Percentiles rank a stretch among this genome's conserved stretches.
These are phyloP conservation scores for Oligia latruncula DNA, from an alignment of 2,888 invertebrate genomes.

Conservation along the genomic window DNA sequence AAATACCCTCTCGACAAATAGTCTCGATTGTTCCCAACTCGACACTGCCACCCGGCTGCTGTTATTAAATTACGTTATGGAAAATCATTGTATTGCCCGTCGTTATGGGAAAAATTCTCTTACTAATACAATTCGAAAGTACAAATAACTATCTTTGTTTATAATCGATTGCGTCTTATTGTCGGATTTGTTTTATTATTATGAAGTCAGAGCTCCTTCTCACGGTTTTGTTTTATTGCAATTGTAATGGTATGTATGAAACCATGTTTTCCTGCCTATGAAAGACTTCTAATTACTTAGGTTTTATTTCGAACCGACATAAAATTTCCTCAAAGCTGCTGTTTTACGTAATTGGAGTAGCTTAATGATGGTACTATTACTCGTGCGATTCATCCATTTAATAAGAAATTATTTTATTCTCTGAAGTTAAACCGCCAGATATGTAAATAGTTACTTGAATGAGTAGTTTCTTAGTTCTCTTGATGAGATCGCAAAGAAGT, in stretches of 20 bases:
- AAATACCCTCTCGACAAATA: constrained; percentile 70
- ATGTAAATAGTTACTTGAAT: constrained; percentile 19
- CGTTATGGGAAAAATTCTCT: constrained; percentile 64
- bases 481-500: constrained; percentile 31
- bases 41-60: constrained; percentile 57
- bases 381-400: constrained; percentile 50
- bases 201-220: constrained; percentile 59
- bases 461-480: constrained; percentile 33
- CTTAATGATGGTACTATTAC: constrained; percentile 37
- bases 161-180: constrained; percentile 58
- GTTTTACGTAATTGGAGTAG: constrained; percentile 27
- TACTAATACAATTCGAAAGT: constrained; percentile 54
- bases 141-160: constrained; percentile 56
- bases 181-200: constrained; percentile 55
- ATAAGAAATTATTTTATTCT: constrained; percentile 44
- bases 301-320: constrained; percentile 8
- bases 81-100: constrained; percentile 51
- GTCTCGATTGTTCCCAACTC: constrained; percentile 65
- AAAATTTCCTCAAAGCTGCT: constrained; percentile 48
- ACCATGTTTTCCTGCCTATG: constrained; percentile 35
- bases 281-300: constrained; percentile 29
- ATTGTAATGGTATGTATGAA: constrained; percentile 42
- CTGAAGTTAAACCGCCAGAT: constrained; percentile 5
- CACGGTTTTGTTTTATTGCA: constrained; percentile 67
- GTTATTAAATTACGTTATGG: constrained; percentile 60